Evolutionary conservation across 2,113 vertebrate genomes (phyloP).

Genomic region (Menidia beryllina): DNA sequence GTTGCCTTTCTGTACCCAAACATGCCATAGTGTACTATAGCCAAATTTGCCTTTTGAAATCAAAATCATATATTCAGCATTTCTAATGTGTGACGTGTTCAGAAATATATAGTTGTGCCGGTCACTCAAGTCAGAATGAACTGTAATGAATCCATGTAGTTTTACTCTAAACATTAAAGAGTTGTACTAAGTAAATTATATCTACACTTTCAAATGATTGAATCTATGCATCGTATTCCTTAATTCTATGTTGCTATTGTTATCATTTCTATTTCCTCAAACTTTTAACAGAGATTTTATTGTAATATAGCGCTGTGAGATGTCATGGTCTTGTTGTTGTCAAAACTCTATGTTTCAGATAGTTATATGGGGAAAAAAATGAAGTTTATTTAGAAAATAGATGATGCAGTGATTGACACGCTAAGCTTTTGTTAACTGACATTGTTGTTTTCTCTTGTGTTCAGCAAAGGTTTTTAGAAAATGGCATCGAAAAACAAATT

Average conservation of each 20-base stretch:
- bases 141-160: slow-evolving; percentile 70
- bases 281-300: slow-evolving; percentile 91
- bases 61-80: slow-evolving; percentile 68
- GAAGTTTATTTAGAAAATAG: slow-evolving; percentile 90
- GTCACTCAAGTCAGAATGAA: slow-evolving; percentile 79
- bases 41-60: slow-evolving; percentile 74
- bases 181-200: slow-evolving; percentile 83
- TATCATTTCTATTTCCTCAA: slow-evolving; percentile 80
- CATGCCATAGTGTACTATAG: slow-evolving; percentile 70
- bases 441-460: slow-evolving; percentile 83
- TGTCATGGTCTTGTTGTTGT: slow-evolving; percentile 86
- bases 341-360: slow-evolving; percentile 90
- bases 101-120: slow-evolving; percentile 77
- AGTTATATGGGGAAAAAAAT: slow-evolving; percentile 85
- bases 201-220: slow-evolving; percentile 89
- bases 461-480: slow-evolving; percentile 86
- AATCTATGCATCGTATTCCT: slow-evolving; percentile 94
- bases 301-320: slow-evolving; percentile 95
- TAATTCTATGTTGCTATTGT: slow-evolving; percentile 83
- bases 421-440: slow-evolving; percentile 93
- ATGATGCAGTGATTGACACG: slow-evolving; percentile 87
- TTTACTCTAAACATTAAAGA: slow-evolving; percentile 72
- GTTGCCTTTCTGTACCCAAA: slow-evolving; percentile 72
- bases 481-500: slow-evolving; percentile 73
- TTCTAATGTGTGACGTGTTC: slow-evolving; percentile 70